Evolutionary conservation across 2,113 vertebrate genomes (phyloP).

Genomic region (Upupa epops): DNA sequence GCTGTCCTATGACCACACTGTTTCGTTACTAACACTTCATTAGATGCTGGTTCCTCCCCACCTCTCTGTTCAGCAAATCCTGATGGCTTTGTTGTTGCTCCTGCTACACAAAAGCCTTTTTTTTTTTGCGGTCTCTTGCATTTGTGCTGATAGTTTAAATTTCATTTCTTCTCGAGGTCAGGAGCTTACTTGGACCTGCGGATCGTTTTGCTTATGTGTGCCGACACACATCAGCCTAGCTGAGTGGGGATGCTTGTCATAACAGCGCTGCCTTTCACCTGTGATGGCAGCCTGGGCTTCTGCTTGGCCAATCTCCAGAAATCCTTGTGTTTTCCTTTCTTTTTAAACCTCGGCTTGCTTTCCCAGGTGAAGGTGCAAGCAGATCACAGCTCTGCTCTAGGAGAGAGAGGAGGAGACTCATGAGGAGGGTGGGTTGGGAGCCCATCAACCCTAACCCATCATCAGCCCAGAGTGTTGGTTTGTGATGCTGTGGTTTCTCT

Average conservation of each 20-base stretch:
- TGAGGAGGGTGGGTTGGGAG: not conserved
- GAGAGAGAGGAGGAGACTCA: fast-evolving
- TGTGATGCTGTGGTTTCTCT: not conserved
- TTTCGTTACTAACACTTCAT: conserved; percentile 44
- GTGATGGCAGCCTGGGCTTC: not conserved
- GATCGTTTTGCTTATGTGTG: not conserved
- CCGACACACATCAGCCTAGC: not conserved
- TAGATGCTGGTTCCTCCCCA: conserved; percentile 32
- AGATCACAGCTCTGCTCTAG: not conserved
- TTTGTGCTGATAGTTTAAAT: conserved; percentile 39
- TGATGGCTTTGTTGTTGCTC: not conserved
- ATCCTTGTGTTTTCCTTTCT: not conserved
- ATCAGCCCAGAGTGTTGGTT: not conserved
- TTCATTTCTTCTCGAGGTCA: conserved; percentile 42
- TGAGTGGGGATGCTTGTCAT: not conserved
- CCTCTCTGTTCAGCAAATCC: conserved; percentile 34
- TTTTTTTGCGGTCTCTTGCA: not conserved
- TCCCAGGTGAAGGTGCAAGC: not conserved
- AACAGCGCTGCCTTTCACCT: not conserved
- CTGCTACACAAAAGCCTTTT: not conserved
- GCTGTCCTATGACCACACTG: conserved; percentile 17
- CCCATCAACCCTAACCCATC: not conserved
- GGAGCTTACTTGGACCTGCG: not conserved
- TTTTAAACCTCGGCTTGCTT: not conserved
- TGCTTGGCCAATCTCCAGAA: not conserved